phyloP scores from a whole-genome alignment of 2,888 invertebrate species.

The Gymnosoma rotundatum region DNA sequence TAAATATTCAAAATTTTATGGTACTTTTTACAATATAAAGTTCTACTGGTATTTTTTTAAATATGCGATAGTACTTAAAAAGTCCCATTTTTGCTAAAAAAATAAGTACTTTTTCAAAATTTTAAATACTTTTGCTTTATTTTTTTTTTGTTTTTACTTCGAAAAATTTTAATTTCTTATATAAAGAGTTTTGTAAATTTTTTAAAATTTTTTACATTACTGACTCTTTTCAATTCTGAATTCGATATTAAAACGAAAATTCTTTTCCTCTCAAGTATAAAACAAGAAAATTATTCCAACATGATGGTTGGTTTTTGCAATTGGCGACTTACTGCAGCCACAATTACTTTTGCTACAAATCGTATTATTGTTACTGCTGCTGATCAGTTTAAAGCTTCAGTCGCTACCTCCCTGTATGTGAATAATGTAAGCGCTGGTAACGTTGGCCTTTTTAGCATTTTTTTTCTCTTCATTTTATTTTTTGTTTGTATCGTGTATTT shows the following conservation, averaged over 20 bases:
- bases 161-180: too few relatives aligned
- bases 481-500: slow-evolving; percentile 18
- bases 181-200: too few relatives aligned
- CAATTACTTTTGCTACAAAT: slow-evolving; percentile 24
- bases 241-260: background rate
- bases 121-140: too few relatives aligned
- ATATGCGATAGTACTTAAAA: too few relatives aligned
- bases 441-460: slow-evolving; percentile 55
- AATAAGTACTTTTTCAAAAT: too few relatives aligned
- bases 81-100: too few relatives aligned
- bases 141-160: too few relatives aligned
- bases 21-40: too few relatives aligned
- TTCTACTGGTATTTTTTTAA: too few relatives aligned
- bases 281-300: background rate
- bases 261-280: background rate
- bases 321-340: slow-evolving; percentile 33
- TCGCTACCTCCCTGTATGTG: background rate
- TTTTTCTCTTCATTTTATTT: slow-evolving; percentile 6
- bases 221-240: background rate
- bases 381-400: background rate
- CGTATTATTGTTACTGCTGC: slow-evolving; percentile 1
- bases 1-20: too few relatives aligned
- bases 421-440: slow-evolving; percentile 12
- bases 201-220: too few relatives aligned
- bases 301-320: slow-evolving; percentile 43